phyloP scores from a whole-genome alignment of 2,888 invertebrate genomes.

The Idaea straminata region DNA sequence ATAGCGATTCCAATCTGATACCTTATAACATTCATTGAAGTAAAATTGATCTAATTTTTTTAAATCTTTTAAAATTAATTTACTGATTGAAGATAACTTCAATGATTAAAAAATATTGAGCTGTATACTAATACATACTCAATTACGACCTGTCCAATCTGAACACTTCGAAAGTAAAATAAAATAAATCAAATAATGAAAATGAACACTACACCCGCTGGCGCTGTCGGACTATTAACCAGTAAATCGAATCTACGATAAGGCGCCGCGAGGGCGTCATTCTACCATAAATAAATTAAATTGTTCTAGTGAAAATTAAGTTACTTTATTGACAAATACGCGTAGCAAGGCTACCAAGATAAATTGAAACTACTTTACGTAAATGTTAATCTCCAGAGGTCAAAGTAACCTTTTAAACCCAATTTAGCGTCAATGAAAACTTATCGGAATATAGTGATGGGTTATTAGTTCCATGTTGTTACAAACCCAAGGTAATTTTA shows the following conservation, averaged over 20 bases:
- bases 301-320: constrained; percentile 18
- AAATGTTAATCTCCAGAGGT: neutral
- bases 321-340: neutral
- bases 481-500: neutral
- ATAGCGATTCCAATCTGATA: too few relatives aligned
- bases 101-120: too few relatives aligned
- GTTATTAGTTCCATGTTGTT: neutral
- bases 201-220: neutral
- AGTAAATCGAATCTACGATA: constrained; percentile 11
- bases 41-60: too few relatives aligned
- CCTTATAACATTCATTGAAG: too few relatives aligned
- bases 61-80: too few relatives aligned
- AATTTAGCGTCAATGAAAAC: neutral
- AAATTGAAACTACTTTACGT: neutral
- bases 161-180: neutral
- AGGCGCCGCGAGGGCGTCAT: constrained; percentile 7
- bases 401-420: neutral
- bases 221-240: constrained; percentile 3
- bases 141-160: neutral
- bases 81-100: too few relatives aligned
- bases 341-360: neutral
- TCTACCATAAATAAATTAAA: constrained; percentile 18
- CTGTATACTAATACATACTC: neutral
- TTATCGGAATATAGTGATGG: neutral
- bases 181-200: neutral